Evolutionary conservation across 2,797 vertebrate genomes (phyloP).

Genomic region (Octomys mimax): DNA sequence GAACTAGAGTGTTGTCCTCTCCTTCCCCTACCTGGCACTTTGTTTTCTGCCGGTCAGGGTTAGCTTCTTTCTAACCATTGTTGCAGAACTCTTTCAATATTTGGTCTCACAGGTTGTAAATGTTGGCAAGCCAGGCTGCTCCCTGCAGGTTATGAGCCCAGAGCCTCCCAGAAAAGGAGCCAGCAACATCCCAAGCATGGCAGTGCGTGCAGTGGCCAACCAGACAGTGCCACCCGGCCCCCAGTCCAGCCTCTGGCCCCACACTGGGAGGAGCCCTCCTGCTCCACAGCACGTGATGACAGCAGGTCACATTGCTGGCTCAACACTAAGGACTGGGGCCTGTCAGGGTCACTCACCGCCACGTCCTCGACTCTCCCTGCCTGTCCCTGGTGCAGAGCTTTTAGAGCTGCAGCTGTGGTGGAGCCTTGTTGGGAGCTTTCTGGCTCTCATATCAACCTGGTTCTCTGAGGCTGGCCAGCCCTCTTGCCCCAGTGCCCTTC

Average conservation of each 20-base stretch:
- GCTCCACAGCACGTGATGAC: constrained; percentile 39
- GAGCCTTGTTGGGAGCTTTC: background rate
- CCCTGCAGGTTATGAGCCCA: constrained; percentile 72
- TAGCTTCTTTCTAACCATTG: constrained; percentile 75
- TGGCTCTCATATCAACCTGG: background rate
- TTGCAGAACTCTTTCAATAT: constrained; percentile 78
- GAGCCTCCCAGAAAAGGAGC: constrained; percentile 73
- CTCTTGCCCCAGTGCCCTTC: background rate
- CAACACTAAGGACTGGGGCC: constrained; percentile 40
- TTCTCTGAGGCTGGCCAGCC: background rate
- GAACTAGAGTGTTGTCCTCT: constrained; percentile 22
- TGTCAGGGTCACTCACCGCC: constrained; percentile 67
- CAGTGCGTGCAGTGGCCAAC: constrained; percentile 15
- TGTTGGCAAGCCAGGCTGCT: constrained; percentile 71
- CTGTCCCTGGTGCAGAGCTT: background rate
- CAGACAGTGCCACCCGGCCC: background rate
- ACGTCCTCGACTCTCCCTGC: constrained; percentile 52
- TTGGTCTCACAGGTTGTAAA: constrained; percentile 77
- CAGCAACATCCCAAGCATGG: constrained; percentile 66
- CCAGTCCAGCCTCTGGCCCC: background rate
- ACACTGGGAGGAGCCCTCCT: background rate
- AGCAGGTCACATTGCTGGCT: constrained; percentile 58
- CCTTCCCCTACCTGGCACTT: constrained; percentile 63
- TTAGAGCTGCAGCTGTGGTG: background rate
- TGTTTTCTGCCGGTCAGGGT: constrained; percentile 59